Conservation (phyloP, 1,140 invertebrate genomes). For the Scaptomyza graminum region DNA sequence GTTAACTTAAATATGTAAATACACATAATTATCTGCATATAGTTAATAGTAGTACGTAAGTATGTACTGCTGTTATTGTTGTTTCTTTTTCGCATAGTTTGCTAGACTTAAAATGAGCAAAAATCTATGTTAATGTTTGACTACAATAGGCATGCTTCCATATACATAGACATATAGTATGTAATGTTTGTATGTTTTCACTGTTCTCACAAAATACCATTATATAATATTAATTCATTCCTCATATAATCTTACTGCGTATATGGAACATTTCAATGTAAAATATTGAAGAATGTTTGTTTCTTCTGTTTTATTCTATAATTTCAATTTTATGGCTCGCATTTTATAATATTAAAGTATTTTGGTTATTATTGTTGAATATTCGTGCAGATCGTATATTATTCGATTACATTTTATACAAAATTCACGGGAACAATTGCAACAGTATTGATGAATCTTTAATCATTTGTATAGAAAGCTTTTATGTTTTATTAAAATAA, state of each 20-base stretch:
- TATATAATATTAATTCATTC: too few species aligned
- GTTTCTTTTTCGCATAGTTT: slow-evolving; percentile 8
- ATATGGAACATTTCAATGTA: slow-evolving; percentile 42
- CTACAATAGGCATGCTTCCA: slow-evolving; percentile 38
- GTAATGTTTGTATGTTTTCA: neutral
- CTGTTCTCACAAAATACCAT: too few species aligned
- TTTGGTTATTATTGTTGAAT: neutral
- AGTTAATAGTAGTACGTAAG: slow-evolving; percentile 41
- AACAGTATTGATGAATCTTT: neutral
- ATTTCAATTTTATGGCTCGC: neutral
- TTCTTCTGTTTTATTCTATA: neutral
- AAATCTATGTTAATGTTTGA: slow-evolving; percentile 55
- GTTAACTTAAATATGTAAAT: slow-evolving; percentile 80
- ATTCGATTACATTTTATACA: neutral
- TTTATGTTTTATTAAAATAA: neutral
- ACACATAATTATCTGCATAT: slow-evolving; percentile 67
- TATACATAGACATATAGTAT: neutral
- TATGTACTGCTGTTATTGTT: slow-evolving; percentile 27
- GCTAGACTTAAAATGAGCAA: slow-evolving; percentile 65
- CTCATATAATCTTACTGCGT: slow-evolving; percentile 3
- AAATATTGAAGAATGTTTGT: slow-evolving; percentile 55
- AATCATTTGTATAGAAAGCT: too few species aligned
- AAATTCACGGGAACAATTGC: neutral
- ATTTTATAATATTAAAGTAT: slow-evolving; percentile 2
- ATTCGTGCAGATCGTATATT: neutral